Evolutionary conservation across 2,113 vertebrate genomes (phyloP).

Genomic region (Dicrurus megarhynchus): DNA sequence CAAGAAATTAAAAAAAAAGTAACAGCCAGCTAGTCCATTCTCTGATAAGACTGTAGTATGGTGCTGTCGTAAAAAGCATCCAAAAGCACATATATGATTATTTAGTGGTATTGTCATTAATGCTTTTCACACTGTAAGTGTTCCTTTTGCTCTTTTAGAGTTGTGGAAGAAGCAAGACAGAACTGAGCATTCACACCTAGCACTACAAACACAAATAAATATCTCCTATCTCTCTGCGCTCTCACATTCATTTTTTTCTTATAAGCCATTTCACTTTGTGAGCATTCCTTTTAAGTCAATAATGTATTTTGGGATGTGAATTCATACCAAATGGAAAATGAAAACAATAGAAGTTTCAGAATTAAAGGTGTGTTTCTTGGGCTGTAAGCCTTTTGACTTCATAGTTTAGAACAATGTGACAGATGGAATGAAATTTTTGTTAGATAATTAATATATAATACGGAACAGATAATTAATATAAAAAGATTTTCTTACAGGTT

Average conservation of each 20-base stretch:
- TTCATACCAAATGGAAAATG: neutral
- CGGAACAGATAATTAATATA: neutral
- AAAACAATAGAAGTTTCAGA: neutral
- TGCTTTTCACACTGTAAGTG: neutral
- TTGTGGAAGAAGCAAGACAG: neutral
- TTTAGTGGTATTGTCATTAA: neutral
- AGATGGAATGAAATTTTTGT: neutral
- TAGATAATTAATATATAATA: neutral
- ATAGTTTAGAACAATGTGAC: neutral
- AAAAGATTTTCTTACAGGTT: neutral
- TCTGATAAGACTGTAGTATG: neutral
- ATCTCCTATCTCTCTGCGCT: neutral
- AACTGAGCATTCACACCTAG: neutral
- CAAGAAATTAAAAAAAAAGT: neutral
- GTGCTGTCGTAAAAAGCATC: neutral
- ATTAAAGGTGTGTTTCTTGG: neutral
- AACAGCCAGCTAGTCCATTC: neutral
- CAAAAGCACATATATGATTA: neutral
- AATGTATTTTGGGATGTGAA: neutral
- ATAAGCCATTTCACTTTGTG: neutral
- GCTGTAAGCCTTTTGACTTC: neutral
- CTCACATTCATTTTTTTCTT: rapidly evolving
- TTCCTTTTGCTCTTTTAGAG: neutral
- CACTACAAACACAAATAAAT: neutral
- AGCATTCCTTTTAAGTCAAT: neutral